These are phyloP conservation scores for Falco peregrinus DNA, from an alignment of 2,797 vertebrate species.

Conservation along the genomic window DNA sequence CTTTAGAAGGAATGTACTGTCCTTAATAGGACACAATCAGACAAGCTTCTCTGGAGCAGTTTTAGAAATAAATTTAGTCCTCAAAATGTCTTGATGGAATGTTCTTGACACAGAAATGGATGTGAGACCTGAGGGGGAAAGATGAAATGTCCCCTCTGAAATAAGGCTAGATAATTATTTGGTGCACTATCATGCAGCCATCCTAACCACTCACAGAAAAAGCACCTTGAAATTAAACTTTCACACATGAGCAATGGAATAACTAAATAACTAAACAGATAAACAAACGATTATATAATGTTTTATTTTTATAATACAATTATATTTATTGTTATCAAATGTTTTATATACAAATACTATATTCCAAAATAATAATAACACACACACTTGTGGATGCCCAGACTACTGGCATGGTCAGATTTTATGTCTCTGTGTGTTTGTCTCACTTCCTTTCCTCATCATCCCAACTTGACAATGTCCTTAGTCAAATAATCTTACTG, in stretches of 20 bases:
- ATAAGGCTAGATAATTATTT: background rate
- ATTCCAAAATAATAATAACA: no score
- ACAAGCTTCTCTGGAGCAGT: background rate
- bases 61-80: background rate
- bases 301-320: no score
- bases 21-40: background rate
- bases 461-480: background rate
- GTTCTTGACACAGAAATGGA: background rate
- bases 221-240: background rate
- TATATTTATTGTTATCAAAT: no score
- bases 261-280: background rate
- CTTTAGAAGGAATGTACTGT: background rate
- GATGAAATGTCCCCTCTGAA: background rate
- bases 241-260: background rate
- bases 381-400: rapidly evolving
- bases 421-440: background rate
- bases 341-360: no score
- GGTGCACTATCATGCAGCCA: background rate
- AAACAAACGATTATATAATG: no score
- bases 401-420: background rate
- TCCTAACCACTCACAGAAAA: background rate
- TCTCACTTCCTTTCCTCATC: background rate
- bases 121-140: background rate
- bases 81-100: background rate
- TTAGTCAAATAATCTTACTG: background rate